Evolutionary conservation across 2,888 invertebrate genomes (phyloP).

Genomic region (Orthosia gracilis): DNA sequence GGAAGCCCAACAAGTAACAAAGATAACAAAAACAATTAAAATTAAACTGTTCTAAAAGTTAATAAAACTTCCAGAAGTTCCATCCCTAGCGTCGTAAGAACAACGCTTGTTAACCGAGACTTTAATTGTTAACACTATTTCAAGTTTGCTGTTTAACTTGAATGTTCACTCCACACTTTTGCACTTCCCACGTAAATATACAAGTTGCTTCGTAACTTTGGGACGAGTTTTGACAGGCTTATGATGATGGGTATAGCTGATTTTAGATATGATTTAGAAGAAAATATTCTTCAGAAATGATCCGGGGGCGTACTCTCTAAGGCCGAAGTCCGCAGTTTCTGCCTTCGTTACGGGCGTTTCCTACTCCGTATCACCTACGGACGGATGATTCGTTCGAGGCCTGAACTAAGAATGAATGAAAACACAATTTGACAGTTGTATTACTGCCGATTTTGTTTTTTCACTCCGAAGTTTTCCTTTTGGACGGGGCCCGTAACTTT

Average conservation of each 20-base stretch:
- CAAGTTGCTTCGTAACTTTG: constrained; percentile 41
- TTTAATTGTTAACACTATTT: constrained; percentile 70
- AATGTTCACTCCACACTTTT: constrained; percentile 53
- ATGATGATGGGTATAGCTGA: background rate
- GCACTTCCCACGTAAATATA: constrained; percentile 47
- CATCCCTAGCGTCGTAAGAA: constrained; percentile 32
- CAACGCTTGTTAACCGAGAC: constrained; percentile 58
- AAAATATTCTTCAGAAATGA: background rate
- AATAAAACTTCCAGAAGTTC: background rate
- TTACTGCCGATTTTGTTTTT: too few relatives aligned
- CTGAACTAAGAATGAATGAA: too few relatives aligned
- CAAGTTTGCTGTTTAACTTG: constrained; percentile 65
- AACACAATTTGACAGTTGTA: too few relatives aligned
- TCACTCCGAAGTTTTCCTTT: too few relatives aligned
- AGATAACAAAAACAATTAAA: constrained; percentile 44
- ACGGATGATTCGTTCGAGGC: too few relatives aligned
- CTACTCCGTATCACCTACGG: too few relatives aligned
- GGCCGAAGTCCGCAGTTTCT: too few relatives aligned
- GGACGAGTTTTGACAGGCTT: background rate
- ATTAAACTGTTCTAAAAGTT: constrained; percentile 40
- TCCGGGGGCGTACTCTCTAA: too few relatives aligned
- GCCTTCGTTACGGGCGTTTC: too few relatives aligned
- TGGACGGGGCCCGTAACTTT: too few relatives aligned
- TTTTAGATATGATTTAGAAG: background rate
- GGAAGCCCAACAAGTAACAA: background rate